Conservation (phyloP, 2,888 invertebrate species). For the Athrips mouffetella region DNA sequence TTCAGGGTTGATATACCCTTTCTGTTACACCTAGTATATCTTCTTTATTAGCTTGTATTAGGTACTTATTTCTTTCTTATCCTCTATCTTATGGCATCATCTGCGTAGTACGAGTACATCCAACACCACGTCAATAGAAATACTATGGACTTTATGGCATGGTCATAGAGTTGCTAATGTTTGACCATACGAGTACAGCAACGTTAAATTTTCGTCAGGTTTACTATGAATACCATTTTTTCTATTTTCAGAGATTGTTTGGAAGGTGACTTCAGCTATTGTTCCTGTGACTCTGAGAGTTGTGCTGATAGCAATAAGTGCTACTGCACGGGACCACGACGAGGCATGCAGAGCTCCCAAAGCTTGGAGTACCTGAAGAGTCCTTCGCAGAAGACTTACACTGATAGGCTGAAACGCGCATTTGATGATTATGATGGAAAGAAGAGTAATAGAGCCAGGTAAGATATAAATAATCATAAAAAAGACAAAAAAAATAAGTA, state of each 20-base stretch:
- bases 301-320: constrained; percentile 93
- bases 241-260: constrained; percentile 43
- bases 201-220: too few relatives aligned
- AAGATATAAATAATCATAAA: constrained; percentile 22
- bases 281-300: constrained; percentile 91
- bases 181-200: too few relatives aligned
- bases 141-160: too few relatives aligned
- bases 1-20: too few relatives aligned
- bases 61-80: too few relatives aligned
- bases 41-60: too few relatives aligned
- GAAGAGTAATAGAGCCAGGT: constrained; percentile 55
- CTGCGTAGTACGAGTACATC: too few relatives aligned
- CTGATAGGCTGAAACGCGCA: constrained; percentile 54
- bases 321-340: constrained; percentile 80
- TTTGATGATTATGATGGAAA: constrained; percentile 66
- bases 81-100: too few relatives aligned
- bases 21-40: too few relatives aligned
- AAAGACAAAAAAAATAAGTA: too few relatives aligned
- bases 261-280: constrained; percentile 76
- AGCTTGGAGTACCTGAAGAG: constrained; percentile 77
- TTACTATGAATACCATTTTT: neutral
- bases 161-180: too few relatives aligned
- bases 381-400: constrained; percentile 64
- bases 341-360: constrained; percentile 57
- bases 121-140: too few relatives aligned